Evolutionary conservation across 2,888 invertebrate genomes (phyloP), one percentile per base, ranked within the genome.

Genomic region (Fabriciana adippe): DNA sequence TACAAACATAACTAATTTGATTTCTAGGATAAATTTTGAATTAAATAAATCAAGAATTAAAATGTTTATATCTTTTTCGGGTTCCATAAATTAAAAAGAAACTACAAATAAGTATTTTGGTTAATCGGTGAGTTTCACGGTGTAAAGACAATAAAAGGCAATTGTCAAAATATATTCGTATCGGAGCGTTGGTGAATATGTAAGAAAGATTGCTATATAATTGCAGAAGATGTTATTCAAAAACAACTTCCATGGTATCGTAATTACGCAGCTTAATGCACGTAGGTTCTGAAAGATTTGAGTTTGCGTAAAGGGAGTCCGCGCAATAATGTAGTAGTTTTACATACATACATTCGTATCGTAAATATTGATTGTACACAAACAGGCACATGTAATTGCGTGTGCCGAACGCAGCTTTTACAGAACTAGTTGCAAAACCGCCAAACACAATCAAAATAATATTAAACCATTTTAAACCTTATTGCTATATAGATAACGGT

Each of bases 351-450:
- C 78, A 86, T 89, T 74, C 84, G 87, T 88, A 84, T 88, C 88
- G 84, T 89, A 88, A 89, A 89, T 88, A 90, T 89, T 85, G 90
- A 87, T 87, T 87, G 87, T 84, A 84, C 84, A 82, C 88, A 87
- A 86, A 86, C 85, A 85, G 86, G 87, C 86, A 88, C 87, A 88
- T 90, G 92, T 91, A 91, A 92, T 91, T 91, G 92, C 89, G 86
- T 88, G 91, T 87, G 87, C 83, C 86, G 85, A 86, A 88, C 87
- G 86, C 86, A 85, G 88, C 89, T 87, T 90, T 90, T 90, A 90
- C 88, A 90, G 89, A 92, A 91, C 92, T 90, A 87, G 91, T 88
- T 86, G 89, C 84, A 83, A 90, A 48, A 89, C 91, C 90, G 89
- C 91, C 91, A 86, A 57, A 57, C 57, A 86, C 90, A 92, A 92